Evolutionary conservation across 2,888 invertebrate genomes (phyloP), one percentile per base, ranked within the genome.

Genomic region (Platycnemis pennipes): DNA sequence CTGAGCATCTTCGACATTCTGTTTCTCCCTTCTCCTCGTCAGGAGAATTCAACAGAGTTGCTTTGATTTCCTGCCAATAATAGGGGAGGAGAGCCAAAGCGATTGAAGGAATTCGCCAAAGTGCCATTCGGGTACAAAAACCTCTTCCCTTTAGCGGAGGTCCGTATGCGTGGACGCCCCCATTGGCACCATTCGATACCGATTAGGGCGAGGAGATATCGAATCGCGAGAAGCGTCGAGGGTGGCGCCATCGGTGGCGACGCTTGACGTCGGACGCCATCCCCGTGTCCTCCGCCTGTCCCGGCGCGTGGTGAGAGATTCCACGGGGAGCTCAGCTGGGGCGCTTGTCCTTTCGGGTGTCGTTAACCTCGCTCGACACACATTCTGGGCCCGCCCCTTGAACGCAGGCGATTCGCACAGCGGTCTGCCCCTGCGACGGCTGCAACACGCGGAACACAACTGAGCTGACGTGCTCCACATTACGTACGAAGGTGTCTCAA

Each of bases 361-460:
- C 91, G 91, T 69, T 91, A 91, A 91, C 91, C 91, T 91, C 63
- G 44, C 42, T 91, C 63, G 91, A 91, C 91, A 91, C 91, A 91
- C 91, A 44, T 91, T 44, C 63, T 37, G 56, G 44, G 13, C 2
- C 0, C 4, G 53, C 31, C 37, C 88, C 88, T 89, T 19, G 37
- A 49, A 22, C 53, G n/a, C 2, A 53, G 22, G 88, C 88, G 8
- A 53, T 53, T 53, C 31, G n/a, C 88, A 53, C n/a, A 4, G 16
- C 88, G 2, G 0, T 37, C 1, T 22, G 19, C 89, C 31, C 89
- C 56, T 37, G 3, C 56, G 26, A 22, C 2, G 53, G 22, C 5
- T 31, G 26, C 89, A 42, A 56, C 89, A 37, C 89, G 89, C 89
- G 16, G 1, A 11, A 16, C 89, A 42, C 37, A 16, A n/a, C 26